A percentile compares a stretch with the other conserved stretches of the same genome.
These are phyloP conservation scores for Tretioscincus oriximinensis DNA, from an alignment of 2,113 vertebrate species.

Conservation along the genomic window DNA sequence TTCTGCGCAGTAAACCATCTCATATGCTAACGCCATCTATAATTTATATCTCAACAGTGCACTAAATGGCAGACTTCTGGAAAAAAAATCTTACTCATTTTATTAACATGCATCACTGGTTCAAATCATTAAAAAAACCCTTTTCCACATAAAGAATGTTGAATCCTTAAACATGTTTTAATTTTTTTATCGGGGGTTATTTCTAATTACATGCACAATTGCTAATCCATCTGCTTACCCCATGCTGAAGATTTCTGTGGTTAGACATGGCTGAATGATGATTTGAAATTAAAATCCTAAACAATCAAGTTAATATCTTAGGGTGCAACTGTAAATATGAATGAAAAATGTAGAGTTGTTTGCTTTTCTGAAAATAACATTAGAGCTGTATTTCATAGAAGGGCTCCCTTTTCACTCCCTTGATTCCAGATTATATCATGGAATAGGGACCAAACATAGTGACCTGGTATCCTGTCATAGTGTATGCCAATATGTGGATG, in stretches of 20 bases:
- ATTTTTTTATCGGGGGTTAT: conserved; percentile 68
- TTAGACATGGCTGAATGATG: conserved; percentile 77
- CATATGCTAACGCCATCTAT: conserved; percentile 7
- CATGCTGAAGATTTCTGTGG: conserved; percentile 67
- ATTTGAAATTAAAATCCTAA: conserved; percentile 77
- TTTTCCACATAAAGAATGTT: conserved; percentile 60
- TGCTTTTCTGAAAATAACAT: conserved; percentile 46
- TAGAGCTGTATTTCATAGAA: conserved; percentile 20
- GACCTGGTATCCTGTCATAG: too few species aligned
- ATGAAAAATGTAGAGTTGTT: conserved; percentile 46
- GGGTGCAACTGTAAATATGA: conserved; percentile 55
- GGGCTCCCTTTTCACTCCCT: too few species aligned
- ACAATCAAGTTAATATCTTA: conserved; percentile 73
- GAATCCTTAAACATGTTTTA: conserved; percentile 65
- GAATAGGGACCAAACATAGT: too few species aligned
- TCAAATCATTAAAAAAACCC: conserved; percentile 40
- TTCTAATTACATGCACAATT: conserved; percentile 81
- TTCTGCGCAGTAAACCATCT: conserved; percentile 9
- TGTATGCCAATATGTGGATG: too few species aligned
- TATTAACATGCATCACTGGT: conserved; percentile 43
- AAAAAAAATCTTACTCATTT: conserved; percentile 39
- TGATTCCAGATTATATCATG: too few species aligned
- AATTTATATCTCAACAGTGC: conserved; percentile 33
- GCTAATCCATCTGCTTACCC: conserved; percentile 78
- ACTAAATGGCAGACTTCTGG: conserved; percentile 29